Percentiles rank a stretch among this genome's conserved stretches.
Conservation (phyloP, 2,113 vertebrate genomes). For the Polypterus bichir region DNA sequence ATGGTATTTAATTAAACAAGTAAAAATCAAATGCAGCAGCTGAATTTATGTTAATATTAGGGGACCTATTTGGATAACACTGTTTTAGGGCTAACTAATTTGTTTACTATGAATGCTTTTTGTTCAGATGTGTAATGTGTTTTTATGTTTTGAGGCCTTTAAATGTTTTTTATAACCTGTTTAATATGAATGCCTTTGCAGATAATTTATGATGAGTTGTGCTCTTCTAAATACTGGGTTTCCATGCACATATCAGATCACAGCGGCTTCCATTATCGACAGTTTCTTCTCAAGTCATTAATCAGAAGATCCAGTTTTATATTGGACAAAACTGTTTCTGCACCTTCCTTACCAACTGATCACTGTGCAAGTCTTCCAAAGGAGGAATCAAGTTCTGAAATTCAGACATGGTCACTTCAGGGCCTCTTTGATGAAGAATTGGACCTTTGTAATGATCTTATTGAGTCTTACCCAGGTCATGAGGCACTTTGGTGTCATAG, state of each 20-base stretch:
- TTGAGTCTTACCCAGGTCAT: conserved; percentile 82
- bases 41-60: no score
- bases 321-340: conserved; percentile 23
- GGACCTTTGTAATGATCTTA: conserved; percentile 79
- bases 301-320: conserved; percentile 41
- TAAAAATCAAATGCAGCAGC: no score
- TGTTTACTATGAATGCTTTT: no score
- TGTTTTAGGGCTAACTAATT: no score
- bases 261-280: conserved; percentile 95
- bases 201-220: conserved; percentile 82
- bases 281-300: conserved; percentile 81
- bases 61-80: no score
- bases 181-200: conserved; percentile 33
- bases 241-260: conserved; percentile 92
- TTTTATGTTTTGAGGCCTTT: no score
- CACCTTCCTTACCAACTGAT: conserved; percentile 26
- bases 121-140: no score
- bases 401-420: conserved; percentile 32
- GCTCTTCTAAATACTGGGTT: conserved; percentile 81
- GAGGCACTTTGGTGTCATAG: conserved; percentile 95
- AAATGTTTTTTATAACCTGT: conserved; percentile 7
- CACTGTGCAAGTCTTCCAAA: conserved; percentile 40
- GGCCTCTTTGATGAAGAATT: conserved; percentile 68
- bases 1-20: no score
- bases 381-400: conserved; percentile 31